Base-by-base conservation (phyloP, 2,113 vertebrate species). In the Rhinichthys klamathensis region DNA sequence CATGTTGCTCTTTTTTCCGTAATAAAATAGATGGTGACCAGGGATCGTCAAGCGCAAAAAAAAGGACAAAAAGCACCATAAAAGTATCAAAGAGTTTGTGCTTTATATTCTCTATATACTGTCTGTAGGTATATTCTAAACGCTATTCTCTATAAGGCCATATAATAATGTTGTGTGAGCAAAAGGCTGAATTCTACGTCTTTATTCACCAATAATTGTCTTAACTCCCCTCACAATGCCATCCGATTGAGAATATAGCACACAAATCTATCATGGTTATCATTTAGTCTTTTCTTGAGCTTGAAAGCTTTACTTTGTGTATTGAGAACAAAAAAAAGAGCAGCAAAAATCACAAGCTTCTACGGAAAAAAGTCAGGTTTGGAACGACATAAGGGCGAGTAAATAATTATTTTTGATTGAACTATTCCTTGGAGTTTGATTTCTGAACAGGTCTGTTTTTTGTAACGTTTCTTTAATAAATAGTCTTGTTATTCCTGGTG, bases 401-500 rank as follows among this genome's bases (percentile, higher is more conserved):
- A 49, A 27, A 46, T 73, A 46, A 73, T 73, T 18, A 70, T 12
- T 41, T 38, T 38, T 70, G 35, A 70, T 4, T 70, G 35, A 70
- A 70, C 35, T n/a, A 41, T 41, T 11, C 4, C 21, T 41, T 41
- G 1, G 23, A 8, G 70, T 73, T 73, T 44, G 35, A 70, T 67
- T 58, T 16, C 38, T 41, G 56, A 56, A 10, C 27, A 65, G 15
- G 35, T 23, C 23, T 51, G 35, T 41, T 89, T 89, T 86, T 84
- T 85, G 83, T 90, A 91, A 91, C 75, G 76, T 80, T 67, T 84
- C 8, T 46, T 6, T 76, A n/a, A n/a, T n/a, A 18, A 30, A 76
- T 51, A 32, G 16, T 54, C 74, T 1, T 32, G 46, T 81, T 76
- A 61, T 86, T 35, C 83, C 78, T 76, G 44, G 78, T 60, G 49